Conservation (phyloP, 2,797 vertebrate genomes). For the Huso huso region DNA sequence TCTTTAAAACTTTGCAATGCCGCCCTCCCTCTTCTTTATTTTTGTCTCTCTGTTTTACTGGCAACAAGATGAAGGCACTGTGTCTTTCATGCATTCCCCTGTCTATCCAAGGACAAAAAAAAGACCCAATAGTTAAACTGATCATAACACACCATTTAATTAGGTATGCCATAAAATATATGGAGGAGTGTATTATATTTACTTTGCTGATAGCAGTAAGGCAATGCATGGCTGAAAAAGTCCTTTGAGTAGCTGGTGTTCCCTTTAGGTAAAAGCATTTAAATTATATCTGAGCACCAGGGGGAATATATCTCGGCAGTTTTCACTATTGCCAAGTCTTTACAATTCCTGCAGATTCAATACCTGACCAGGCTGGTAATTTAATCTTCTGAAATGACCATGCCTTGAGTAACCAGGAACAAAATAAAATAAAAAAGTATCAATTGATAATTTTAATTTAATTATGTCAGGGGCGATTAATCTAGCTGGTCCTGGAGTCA, state of each 20-base stretch:
- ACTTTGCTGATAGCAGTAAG: background rate
- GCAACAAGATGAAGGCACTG: too few species aligned
- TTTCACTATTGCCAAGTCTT: slow-evolving; percentile 1
- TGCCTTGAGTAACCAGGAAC: slow-evolving; percentile 8
- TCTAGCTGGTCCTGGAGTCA: slow-evolving; percentile 15
- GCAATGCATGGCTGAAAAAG: background rate
- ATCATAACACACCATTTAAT: background rate
- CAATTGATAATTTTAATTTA: slow-evolving; percentile 23
- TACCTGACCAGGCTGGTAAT: slow-evolving; percentile 8
- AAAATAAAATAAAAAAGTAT: slow-evolving; percentile 2
- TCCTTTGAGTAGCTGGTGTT: background rate
- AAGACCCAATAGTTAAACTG: background rate
- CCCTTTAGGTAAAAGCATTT: background rate
- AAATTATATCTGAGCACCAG: background rate
- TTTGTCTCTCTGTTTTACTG: too few species aligned
- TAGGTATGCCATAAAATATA: background rate
- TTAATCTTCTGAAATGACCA: slow-evolving; percentile 17
- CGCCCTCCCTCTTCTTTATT: too few species aligned
- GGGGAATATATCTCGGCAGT: background rate
- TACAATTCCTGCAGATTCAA: slow-evolving; percentile 12
- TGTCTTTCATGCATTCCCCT: too few species aligned
- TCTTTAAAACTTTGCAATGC: too few species aligned
- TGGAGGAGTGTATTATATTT: background rate
- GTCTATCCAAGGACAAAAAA: too few species aligned
- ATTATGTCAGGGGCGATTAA: slow-evolving; percentile 16